Evolutionary conservation across 2,797 vertebrate species (phyloP), one percentile per base, ranked within the genome.

Genomic region (Channa striata): DNA sequence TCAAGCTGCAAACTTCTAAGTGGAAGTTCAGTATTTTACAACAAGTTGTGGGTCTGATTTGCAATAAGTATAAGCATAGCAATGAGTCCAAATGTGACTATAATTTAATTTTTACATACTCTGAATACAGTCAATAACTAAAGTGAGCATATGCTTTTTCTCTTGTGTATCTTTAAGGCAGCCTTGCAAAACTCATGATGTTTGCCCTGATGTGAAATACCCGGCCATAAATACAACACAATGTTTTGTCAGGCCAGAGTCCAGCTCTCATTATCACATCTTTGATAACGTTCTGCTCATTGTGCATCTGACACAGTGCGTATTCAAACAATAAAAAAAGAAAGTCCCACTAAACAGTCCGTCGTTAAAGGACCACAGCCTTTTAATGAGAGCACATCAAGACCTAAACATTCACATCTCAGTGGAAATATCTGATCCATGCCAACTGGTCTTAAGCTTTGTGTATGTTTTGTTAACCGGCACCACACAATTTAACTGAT

Each of bases 181-280:
- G 17, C 6, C 21, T 47, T 37, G 12, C 5, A 21, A 11, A 71
- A 52, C 23, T 7, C 3, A 2, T 52, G 20, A 11, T 30, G 17
- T 63, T 52, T 17, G 42, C 2, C 10, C 16, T 23, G 42, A 25
- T n/a, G 16, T 19, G 39, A 47, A 33, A 13, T 37, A 10, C 20
- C 16, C 19, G 1, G 20, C 59, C 58, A 66, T 83, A 80, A 83
- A 84, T 0, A 0, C 1, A 0, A 39, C 64, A 74, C 6, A 8
- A 20, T 8, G 17, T 42, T 62, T 43, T 46, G 9, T 42, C 30
- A 43, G 65, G 59, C 25, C 20, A 0, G 46, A 73, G 78, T 82
- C 81, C 87, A 74, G 19, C 58, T 67, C 47, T 51, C 66, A 66
- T 87, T 81, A 81, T 87, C 78, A 78, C 52, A 68, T 69, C 37